A percentile compares a stretch with the other conserved stretches of the same genome.
Evolutionary conservation across 2,113 vertebrate genomes (phyloP).

Genomic region (Platichthys flesus): DNA sequence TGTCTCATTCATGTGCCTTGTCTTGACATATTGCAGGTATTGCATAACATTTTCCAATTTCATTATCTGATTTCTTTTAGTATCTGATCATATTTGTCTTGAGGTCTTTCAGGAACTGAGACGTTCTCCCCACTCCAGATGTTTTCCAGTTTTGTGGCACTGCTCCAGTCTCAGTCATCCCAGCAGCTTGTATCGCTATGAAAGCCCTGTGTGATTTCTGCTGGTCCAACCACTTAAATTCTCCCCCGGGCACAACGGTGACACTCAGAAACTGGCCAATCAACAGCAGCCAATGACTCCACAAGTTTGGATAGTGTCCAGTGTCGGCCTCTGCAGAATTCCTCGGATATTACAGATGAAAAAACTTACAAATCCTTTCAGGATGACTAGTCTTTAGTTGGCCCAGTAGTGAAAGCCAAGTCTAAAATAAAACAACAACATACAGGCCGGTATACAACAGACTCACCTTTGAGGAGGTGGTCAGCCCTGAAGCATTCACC

Average conservation of each 20-base stretch:
- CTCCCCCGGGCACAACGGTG: slow-evolving; percentile 32
- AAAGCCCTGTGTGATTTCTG: slow-evolving; percentile 61
- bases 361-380: not conserved
- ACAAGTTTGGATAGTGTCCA: slow-evolving; percentile 7
- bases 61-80: not conserved
- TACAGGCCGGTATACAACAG: not conserved
- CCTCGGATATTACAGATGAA: slow-evolving; percentile 25
- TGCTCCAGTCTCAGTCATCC: slow-evolving; percentile 19
- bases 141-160: slow-evolving; percentile 17
- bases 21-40: not conserved
- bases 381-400: slow-evolving; percentile 15
- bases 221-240: slow-evolving; percentile 47
- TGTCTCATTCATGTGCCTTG: not conserved
- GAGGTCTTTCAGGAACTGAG: not conserved
- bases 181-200: slow-evolving; percentile 1
- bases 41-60: too few species aligned
- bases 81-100: not conserved
- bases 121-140: not conserved
- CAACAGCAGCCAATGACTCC: slow-evolving; percentile 23
- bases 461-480: slow-evolving; percentile 94
- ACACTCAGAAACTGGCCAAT: slow-evolving; percentile 21
- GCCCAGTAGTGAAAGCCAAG: not conserved
- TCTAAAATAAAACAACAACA: not conserved
- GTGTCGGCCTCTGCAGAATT: slow-evolving; percentile 1
- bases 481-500: slow-evolving; percentile 97